phyloP scores from a whole-genome alignment of 2,888 invertebrate species.

The Automeris io region DNA sequence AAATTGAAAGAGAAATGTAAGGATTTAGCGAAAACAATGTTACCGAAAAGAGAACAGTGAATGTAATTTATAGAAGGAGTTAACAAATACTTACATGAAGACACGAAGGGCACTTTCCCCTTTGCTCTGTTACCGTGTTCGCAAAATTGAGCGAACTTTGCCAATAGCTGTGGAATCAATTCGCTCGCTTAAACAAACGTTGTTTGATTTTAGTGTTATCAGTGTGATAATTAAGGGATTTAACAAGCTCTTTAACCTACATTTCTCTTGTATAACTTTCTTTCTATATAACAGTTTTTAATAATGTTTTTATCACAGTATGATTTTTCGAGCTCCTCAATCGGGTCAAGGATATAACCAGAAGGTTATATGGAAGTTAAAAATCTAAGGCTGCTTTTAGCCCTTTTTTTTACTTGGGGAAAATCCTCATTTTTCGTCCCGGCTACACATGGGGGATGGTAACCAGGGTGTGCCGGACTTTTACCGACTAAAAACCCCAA shows the following conservation, averaged over 20 bases:
- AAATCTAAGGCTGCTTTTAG: no score
- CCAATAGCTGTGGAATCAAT: slow-evolving; percentile 55
- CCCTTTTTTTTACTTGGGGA: no score
- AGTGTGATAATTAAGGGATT: not conserved
- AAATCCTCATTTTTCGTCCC: no score
- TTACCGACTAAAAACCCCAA: no score
- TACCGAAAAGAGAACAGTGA: slow-evolving; percentile 15
- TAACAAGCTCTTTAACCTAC: not conserved
- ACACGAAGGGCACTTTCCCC: slow-evolving; percentile 30
- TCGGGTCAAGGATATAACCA: no score
- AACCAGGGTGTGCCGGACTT: no score
- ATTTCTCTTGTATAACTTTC: no score
- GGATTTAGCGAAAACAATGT: slow-evolving; percentile 13
- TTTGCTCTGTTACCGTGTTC: slow-evolving; percentile 25
- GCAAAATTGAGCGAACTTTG: slow-evolving; percentile 55
- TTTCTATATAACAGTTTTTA: not conserved
- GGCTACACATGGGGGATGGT: no score
- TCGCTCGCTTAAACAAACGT: slow-evolving; percentile 41
- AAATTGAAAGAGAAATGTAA: no score
- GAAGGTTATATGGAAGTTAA: no score
- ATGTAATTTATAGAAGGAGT: slow-evolving; percentile 31
- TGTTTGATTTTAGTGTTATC: slow-evolving; percentile 1
- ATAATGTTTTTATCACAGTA: no score
- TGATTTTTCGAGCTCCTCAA: no score
- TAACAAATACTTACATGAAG: slow-evolving; percentile 34